These are phyloP conservation scores for Corella eumyota DNA, from an alignment of 23 tunicate genomes.

Conservation along the genomic window DNA sequence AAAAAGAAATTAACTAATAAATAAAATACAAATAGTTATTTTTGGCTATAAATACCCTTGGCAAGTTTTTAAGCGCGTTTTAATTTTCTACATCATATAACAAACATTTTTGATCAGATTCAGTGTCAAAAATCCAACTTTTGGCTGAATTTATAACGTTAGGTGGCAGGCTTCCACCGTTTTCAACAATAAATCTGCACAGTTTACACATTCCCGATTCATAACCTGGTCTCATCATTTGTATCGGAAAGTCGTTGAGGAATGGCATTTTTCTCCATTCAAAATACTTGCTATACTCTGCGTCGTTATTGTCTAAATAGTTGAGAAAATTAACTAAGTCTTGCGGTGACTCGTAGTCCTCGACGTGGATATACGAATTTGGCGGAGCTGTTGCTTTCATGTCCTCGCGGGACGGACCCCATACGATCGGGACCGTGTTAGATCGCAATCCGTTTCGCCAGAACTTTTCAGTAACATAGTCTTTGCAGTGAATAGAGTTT, in stretches of 20 bases:
- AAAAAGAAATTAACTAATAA: too few relatives aligned
- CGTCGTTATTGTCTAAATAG: constrained; percentile 38
- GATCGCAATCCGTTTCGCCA: constrained; percentile 43
- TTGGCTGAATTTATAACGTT: constrained; percentile 16
- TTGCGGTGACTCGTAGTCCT: constrained; percentile 33
- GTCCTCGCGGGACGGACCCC: constrained; percentile 64
- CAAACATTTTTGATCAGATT: constrained; percentile 2
- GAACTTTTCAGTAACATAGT: constrained; percentile 70
- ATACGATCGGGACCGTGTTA: constrained; percentile 45
- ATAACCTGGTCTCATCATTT: constrained; percentile 26
- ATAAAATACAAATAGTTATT: too few relatives aligned
- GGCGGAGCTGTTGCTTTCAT: constrained; percentile 48
- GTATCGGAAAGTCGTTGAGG: background rate
- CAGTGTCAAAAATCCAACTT: constrained; percentile 25
- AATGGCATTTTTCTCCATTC: constrained; percentile 13
- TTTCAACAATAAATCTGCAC: constrained; percentile 17
- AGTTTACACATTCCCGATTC: constrained; percentile 37
- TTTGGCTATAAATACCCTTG: too few relatives aligned
- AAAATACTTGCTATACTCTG: constrained; percentile 47
- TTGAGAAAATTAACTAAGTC: constrained; percentile 28
- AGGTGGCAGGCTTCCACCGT: constrained; percentile 19
- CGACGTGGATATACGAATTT: constrained; percentile 37
- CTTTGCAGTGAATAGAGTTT: constrained; percentile 68
- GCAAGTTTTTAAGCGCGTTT: too few relatives aligned
- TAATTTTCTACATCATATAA: background rate